phyloP scores from a whole-genome alignment of 2,888 invertebrate species.

The Andrena marginata region DNA sequence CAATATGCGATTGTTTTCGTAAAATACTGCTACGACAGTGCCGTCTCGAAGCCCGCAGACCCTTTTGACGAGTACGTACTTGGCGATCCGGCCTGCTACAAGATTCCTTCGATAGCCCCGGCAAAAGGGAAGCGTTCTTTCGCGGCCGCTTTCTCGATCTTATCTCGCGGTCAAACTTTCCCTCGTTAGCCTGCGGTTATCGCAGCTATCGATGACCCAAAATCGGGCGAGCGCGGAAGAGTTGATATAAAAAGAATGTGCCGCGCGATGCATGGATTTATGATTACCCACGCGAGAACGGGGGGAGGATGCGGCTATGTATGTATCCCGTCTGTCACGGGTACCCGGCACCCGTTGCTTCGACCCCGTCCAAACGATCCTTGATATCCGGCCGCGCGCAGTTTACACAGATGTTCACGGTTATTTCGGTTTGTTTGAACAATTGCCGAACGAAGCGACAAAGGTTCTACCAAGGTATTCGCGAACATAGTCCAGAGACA shows the following conservation, averaged over 20 bases:
- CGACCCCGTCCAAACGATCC: constrained; percentile 6
- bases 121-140: neutral
- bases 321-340: neutral
- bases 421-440: constrained; percentile 75
- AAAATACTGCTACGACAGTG: too few species aligned
- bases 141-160: constrained; percentile 21
- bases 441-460: constrained; percentile 72
- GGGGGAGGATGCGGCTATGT: too few species aligned
- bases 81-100: too few species aligned
- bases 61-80: too few species aligned
- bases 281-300: too few species aligned
- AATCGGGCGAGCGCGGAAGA: neutral
- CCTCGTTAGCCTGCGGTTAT: constrained; percentile 6
- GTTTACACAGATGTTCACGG: constrained; percentile 77
- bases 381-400: constrained; percentile 36
- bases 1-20: too few species aligned
- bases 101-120: neutral
- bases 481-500: constrained; percentile 30
- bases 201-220: constrained; percentile 7
- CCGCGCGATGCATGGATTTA: too few species aligned
- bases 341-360: neutral
- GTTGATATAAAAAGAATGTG: too few species aligned
- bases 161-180: constrained; percentile 20
- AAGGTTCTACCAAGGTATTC: constrained; percentile 48
- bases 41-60: too few species aligned